A percentile compares a stretch with the other conserved stretches of the same genome.
phyloP scores from a whole-genome alignment of 2,113 vertebrate species.

The Rissa tridactyla region DNA sequence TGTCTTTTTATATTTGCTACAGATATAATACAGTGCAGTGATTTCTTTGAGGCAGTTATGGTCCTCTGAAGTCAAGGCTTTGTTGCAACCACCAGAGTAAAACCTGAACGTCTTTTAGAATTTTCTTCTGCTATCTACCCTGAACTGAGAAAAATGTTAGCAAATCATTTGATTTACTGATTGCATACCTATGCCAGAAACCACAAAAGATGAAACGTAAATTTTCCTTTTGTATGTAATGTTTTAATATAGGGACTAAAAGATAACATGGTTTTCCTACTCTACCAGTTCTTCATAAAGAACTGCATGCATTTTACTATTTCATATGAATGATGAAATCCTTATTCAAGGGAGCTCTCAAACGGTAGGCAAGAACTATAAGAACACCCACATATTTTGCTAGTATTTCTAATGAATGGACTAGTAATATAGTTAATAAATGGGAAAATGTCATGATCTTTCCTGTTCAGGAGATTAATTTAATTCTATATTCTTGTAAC shows the following conservation, averaged over 20 bases:
- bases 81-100: not conserved
- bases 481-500: slow-evolving; percentile 14
- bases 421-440: not conserved
- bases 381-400: not conserved
- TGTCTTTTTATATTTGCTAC: not conserved
- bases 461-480: slow-evolving; percentile 6
- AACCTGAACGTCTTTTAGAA: not conserved
- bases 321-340: not conserved
- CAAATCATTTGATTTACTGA: not conserved
- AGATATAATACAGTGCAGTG: not conserved
- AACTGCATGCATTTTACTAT: not conserved
- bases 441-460: slow-evolving; percentile 29
- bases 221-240: not conserved
- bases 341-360: not conserved
- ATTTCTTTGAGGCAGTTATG: not conserved
- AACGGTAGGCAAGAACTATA: not conserved
- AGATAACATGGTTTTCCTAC: not conserved
- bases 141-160: not conserved
- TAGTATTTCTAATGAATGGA: slow-evolving; percentile 5
- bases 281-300: not conserved
- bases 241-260: not conserved
- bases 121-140: not conserved
- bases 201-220: not conserved
- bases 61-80: not conserved
- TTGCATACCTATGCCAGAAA: not conserved